Conservation (phyloP, 2,888 invertebrate genomes). For the Agrilus cyanescens region DNA sequence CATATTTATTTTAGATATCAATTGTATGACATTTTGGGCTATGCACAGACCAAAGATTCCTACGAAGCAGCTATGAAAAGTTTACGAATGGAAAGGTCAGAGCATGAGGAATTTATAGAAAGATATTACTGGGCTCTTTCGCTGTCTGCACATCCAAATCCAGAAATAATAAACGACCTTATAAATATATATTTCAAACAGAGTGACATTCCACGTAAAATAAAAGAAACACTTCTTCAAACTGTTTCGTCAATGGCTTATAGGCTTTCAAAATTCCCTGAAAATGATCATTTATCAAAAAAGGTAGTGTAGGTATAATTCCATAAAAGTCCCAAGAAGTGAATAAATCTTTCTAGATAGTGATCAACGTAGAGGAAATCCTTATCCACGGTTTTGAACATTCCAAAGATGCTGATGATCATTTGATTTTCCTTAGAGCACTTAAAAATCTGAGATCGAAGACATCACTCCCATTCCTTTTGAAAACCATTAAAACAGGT, state of each 20-base stretch:
- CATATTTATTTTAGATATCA: constrained; percentile 40
- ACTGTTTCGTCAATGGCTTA: constrained; percentile 51
- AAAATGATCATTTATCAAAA: not conserved
- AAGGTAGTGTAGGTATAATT: not conserved
- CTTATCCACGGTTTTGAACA: constrained; percentile 30
- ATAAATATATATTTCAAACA: constrained; percentile 37
- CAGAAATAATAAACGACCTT: constrained; percentile 41
- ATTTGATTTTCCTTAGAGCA: constrained; percentile 49
- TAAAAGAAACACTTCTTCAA: constrained; percentile 55
- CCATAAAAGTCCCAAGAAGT: not conserved
- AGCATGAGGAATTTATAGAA: constrained; percentile 41
- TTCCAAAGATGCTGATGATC: constrained; percentile 41
- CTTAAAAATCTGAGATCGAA: constrained; percentile 56
- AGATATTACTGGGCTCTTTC: constrained; percentile 65
- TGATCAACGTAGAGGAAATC: constrained; percentile 28
- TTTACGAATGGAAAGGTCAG: constrained; percentile 44
- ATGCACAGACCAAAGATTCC: constrained; percentile 53
- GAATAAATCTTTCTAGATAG: not conserved
- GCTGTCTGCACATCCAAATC: constrained; percentile 51
- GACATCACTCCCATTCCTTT: constrained; percentile 45
- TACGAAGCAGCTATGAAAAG: constrained; percentile 57
- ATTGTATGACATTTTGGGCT: constrained; percentile 57
- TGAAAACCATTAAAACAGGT: constrained; percentile 42
- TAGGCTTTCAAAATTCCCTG: constrained; percentile 30
- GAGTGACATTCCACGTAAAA: constrained; percentile 41